These are phyloP conservation scores for Lepidiolamprologus cunningtoni DNA, from an alignment of 2,113 vertebrate species.

Conservation along the genomic window DNA sequence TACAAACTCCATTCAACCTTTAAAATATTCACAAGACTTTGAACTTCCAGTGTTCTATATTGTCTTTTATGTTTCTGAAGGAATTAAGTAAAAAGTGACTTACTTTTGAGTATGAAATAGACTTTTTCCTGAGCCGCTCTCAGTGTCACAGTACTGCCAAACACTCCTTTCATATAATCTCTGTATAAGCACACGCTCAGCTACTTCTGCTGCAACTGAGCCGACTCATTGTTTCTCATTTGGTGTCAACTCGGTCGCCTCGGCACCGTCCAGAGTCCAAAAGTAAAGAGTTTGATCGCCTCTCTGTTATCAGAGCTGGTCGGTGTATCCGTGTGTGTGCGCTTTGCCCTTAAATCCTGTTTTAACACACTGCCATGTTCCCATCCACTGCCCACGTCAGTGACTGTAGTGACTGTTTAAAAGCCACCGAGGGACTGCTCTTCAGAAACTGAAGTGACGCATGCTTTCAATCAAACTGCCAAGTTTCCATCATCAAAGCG, in stretches of 20 bases:
- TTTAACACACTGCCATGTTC: neutral
- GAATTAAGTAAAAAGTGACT: neutral
- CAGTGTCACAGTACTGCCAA: neutral
- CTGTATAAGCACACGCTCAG: neutral
- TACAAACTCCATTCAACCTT: neutral
- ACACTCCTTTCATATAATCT: neutral
- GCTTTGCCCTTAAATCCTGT: neutral
- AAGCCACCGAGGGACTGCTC: neutral
- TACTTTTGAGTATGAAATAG: neutral
- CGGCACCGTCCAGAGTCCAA: accelerated
- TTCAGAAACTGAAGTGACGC: neutral
- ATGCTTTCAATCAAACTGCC: neutral
- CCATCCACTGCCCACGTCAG: neutral
- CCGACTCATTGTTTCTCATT: neutral
- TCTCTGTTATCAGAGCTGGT: neutral
- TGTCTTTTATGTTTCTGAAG: neutral
- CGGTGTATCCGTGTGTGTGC: neutral
- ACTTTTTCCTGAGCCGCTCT: neutral
- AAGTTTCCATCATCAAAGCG: neutral
- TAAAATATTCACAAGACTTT: neutral
- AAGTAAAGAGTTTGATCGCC: neutral
- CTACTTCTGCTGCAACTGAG: neutral
- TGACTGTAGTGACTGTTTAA: neutral
- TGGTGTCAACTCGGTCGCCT: neutral
- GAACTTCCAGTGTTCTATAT: neutral